Evolutionary conservation across 2,888 invertebrate genomes (phyloP).

Genomic region (Sinopyrophorus schimmeli): DNA sequence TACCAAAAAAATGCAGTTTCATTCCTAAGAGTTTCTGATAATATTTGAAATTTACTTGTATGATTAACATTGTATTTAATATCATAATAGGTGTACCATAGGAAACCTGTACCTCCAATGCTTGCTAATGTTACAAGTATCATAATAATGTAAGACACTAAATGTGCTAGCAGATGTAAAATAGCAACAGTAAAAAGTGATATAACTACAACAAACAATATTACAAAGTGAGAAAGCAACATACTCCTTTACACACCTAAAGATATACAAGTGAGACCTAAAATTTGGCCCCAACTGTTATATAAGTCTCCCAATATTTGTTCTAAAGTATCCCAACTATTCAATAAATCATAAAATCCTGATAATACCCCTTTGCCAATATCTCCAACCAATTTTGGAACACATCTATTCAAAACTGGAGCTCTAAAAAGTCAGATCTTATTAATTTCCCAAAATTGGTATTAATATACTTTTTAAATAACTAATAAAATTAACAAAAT

Average conservation of each 20-base stretch:
- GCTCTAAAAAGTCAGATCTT: slow-evolving; percentile 65
- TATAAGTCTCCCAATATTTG: slow-evolving; percentile 88
- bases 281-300: slow-evolving; percentile 84
- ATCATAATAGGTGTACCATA: slow-evolving; percentile 90
- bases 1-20: slow-evolving; percentile 83
- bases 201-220: slow-evolving; percentile 64
- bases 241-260: slow-evolving; percentile 68
- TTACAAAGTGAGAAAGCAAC: not conserved
- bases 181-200: slow-evolving; percentile 82
- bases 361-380: slow-evolving; percentile 65
- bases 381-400: slow-evolving; percentile 74
- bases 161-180: slow-evolving; percentile 78
- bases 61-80: slow-evolving; percentile 68
- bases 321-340: slow-evolving; percentile 87
- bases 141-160: slow-evolving; percentile 89
- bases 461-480: not conserved
- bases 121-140: slow-evolving; percentile 75
- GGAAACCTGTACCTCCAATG: slow-evolving; percentile 73
- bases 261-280: slow-evolving; percentile 77
- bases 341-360: slow-evolving; percentile 79
- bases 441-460: slow-evolving; percentile 13
- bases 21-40: slow-evolving; percentile 82
- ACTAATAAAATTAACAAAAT: slow-evolving; percentile 19
- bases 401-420: slow-evolving; percentile 84
- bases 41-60: slow-evolving; percentile 55